Percentiles rank a stretch among this genome's conserved stretches.
These are phyloP conservation scores for Tillus elongatus DNA, from an alignment of 2,888 invertebrate species.

Conservation along the genomic window DNA sequence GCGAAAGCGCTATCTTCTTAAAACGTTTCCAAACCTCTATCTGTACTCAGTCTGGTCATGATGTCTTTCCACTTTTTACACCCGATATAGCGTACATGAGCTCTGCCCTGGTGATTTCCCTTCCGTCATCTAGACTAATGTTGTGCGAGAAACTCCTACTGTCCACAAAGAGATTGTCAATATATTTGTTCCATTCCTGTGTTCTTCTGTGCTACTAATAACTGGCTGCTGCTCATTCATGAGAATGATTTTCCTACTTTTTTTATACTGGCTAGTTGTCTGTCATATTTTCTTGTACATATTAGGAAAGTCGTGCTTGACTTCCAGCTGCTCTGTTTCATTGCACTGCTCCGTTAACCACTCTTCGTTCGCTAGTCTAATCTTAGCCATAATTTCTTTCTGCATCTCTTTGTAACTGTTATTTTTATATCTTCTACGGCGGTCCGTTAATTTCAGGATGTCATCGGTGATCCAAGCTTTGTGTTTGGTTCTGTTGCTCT, in stretches of 20 bases:
- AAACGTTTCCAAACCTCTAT: background rate
- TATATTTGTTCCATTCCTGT: constrained; percentile 2
- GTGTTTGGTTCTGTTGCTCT: constrained; percentile 3
- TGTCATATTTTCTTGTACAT: constrained; percentile 6
- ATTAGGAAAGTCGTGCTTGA: background rate
- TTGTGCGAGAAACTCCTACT: background rate
- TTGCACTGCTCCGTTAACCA: background rate
- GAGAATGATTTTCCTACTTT: background rate
- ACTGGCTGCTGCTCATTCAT: constrained; percentile 1
- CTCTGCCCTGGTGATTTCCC: constrained; percentile 1
- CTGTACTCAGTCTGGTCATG: background rate
- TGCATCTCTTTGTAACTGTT: constrained; percentile 1
- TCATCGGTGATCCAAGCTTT: constrained; percentile 4
- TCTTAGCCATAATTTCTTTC: background rate
- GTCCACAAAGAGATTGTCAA: background rate
- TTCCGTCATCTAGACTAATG: constrained; percentile 1
- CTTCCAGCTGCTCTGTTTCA: background rate
- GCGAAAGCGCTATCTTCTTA: background rate
- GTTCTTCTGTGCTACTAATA: constrained; percentile 2
- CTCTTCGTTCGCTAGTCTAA: constrained; percentile 1
- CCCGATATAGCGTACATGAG: constrained; percentile 1
- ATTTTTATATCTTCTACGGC: constrained; percentile 1
- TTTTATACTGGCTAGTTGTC: too few relatives aligned
- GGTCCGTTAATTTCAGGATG: constrained; percentile 4
- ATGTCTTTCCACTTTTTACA: constrained; percentile 3